Evolutionary conservation across 2,888 invertebrate species (phyloP).

Genomic region (Acronicta aceris): DNA sequence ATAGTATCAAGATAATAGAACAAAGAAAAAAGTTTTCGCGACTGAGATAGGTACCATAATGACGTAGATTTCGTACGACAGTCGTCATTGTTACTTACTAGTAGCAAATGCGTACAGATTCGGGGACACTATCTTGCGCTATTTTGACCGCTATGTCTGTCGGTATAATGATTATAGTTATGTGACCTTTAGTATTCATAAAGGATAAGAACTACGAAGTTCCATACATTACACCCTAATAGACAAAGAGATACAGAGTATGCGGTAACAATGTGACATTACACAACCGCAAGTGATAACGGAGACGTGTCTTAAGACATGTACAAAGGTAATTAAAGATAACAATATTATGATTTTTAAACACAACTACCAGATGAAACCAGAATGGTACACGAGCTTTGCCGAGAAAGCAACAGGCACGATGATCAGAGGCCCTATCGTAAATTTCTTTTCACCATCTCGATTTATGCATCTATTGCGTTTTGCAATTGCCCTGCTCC

Average conservation of each 20-base stretch:
- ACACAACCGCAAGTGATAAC: slow-evolving; percentile 47
- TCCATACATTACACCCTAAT: not conserved
- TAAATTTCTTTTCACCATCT: too few species aligned
- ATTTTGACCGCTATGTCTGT: not conserved
- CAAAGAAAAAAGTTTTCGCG: too few species aligned
- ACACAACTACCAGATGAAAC: not conserved
- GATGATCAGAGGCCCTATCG: too few species aligned
- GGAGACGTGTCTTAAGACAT: slow-evolving; percentile 46
- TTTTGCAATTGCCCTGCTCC: too few species aligned
- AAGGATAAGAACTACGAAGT: too few species aligned
- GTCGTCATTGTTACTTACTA: too few species aligned
- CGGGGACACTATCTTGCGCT: slow-evolving; percentile 5
- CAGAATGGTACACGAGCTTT: slow-evolving; percentile 1
- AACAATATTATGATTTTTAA: slow-evolving; percentile 13
- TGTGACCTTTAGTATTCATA: slow-evolving; percentile 4
- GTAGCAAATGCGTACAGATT: slow-evolving; percentile 28
- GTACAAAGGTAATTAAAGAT: slow-evolving; percentile 32
- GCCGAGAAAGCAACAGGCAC: too few species aligned
- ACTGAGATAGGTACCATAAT: too few species aligned
- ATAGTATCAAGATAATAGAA: too few species aligned
- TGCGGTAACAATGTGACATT: slow-evolving; percentile 27
- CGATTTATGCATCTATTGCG: too few species aligned
- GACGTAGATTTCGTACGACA: too few species aligned
- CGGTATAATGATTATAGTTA: slow-evolving; percentile 24
- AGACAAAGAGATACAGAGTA: slow-evolving; percentile 7